These are phyloP conservation scores for Lophius piscatorius DNA, from an alignment of 2,113 vertebrate genomes.

Conservation along the genomic window DNA sequence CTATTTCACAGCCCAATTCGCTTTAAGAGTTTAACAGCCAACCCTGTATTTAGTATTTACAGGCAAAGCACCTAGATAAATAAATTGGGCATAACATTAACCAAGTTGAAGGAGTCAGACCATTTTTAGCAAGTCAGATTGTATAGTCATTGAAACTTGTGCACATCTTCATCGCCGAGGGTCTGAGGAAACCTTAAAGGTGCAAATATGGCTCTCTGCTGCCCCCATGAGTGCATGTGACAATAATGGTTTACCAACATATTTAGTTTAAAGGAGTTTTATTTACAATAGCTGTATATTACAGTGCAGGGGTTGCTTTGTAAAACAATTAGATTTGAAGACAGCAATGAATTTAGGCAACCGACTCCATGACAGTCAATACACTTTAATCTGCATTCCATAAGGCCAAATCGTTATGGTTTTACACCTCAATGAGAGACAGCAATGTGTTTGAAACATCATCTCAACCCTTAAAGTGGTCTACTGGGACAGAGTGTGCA, in stretches of 20 bases:
- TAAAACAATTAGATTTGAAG: constrained; percentile 6
- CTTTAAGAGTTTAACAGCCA: too few species aligned
- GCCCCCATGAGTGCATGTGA: constrained; percentile 49
- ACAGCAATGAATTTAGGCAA: constrained; percentile 38
- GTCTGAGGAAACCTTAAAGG: too few species aligned
- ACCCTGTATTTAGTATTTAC: too few species aligned
- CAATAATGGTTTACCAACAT: neutral
- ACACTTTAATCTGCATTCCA: constrained; percentile 50
- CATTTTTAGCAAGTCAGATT: too few species aligned
- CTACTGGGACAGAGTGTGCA: constrained; percentile 3
- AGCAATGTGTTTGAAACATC: constrained; percentile 5
- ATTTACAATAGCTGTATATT: constrained; percentile 75
- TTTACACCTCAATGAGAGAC: neutral
- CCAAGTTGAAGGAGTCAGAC: too few species aligned
- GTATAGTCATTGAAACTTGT: too few species aligned
- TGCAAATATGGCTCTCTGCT: constrained; percentile 56
- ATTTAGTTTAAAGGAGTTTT: constrained; percentile 57
- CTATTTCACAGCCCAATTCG: too few species aligned
- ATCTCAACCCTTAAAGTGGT: constrained; percentile 3
- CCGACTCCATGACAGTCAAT: constrained; percentile 45
- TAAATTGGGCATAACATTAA: neutral
- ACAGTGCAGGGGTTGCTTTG: constrained; percentile 57
- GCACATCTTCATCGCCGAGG: too few species aligned
- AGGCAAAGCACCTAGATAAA: neutral
- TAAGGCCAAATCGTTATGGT: constrained; percentile 10